Evolutionary conservation across 1,140 invertebrate genomes (phyloP), one percentile per base, ranked within the genome.

Genomic region (Micrasema minimum): DNA sequence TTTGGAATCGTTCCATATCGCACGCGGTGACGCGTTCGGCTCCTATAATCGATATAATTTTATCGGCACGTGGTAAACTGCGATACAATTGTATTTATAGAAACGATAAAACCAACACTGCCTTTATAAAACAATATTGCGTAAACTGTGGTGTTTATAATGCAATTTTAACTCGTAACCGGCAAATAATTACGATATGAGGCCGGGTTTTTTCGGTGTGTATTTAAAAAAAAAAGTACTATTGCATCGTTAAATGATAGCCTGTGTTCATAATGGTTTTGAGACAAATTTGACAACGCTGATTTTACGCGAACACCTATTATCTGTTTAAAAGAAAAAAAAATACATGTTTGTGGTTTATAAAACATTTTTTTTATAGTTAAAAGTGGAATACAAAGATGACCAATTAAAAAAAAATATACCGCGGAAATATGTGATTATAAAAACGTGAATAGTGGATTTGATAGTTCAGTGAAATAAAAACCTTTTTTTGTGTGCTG

Each of bases 1-100:
- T 50, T 22, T 12, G 7, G 37, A 41, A 62, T 11, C 22, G 45
- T n/a, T 22, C 57, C 57, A 62, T 62, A 62, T 43, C 20, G 57
- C 57, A 45, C 57, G 37, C 57, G 57, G 26, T 31, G 53, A 31
- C 57, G 57, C 43, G 1, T 45, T 14, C 18, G 1, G 18, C 6
- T 45, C n/a, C 1, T 1, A 14, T 14, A 45, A 45, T 0, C 0
- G 5, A 7, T 43, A 3, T 5, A 7, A 6, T 43, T 43, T 43
- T 43, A 0, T 14, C n/a, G 18, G n/a, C n/a, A 45, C 18, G 43
- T 45, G n/a, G 18, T 45, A 45, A 45, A 16, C 18, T n/a, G 9
- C 2, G 18, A 45, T 6, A 16, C 43, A 14, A 1, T 45, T 14
- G n/a, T n/a, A 14, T 45, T 45, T 45, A 45, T 45, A 14, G 2